Base-by-base conservation (phyloP, 2,888 invertebrate genomes). In the Argynnis bischoffii region DNA sequence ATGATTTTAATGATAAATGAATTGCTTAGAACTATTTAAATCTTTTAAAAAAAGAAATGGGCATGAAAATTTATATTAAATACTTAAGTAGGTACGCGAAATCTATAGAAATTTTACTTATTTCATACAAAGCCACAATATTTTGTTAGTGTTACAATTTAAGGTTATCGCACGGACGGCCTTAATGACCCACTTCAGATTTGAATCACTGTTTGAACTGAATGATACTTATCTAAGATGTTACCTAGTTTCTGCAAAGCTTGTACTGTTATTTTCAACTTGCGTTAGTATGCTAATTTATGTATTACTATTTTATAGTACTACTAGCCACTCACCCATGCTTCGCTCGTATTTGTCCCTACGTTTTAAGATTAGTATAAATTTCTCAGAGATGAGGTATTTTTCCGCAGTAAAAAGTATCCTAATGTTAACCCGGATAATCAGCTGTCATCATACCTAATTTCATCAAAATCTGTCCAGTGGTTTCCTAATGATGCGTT, bases 121-220 rank as follows among this genome's bases (percentile, higher is more conserved):
- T 16, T n/a, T 26, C 26, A 4, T 15, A 1, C 47, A 59, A 59
- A 48, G 5, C 11, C 26, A 3, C 14, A n/a, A 16, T 31, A 13
- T 26, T 11, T 0, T 6, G 3, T 48, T 16, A 16, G 48, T 59
- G 6, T 41, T n/a, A 48, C 11, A n/a, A 21, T 6, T 13, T 61
- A 48, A 56, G 60, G 41, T 54, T 47, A 50, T 35, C 51, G 54
- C 53, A 47, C 50, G 6, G 50, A 13, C 16, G 51, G 48, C 57
- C 50, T 55, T 57, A 59, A 46, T 65, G 67, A 64, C 70, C 64
- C 61, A 67, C 54, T 65, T 70, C n/a, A 48, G 41, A 67, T 63
- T 54, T 64, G 56, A 61, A 55, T 69, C 59, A 57, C 57, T 51
- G 31, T 55, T 61, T 55, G 21, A 48, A 61, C 61, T 51, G 41